Conservation (phyloP, 2,113 vertebrate species). For the Microtus oregoni region DNA sequence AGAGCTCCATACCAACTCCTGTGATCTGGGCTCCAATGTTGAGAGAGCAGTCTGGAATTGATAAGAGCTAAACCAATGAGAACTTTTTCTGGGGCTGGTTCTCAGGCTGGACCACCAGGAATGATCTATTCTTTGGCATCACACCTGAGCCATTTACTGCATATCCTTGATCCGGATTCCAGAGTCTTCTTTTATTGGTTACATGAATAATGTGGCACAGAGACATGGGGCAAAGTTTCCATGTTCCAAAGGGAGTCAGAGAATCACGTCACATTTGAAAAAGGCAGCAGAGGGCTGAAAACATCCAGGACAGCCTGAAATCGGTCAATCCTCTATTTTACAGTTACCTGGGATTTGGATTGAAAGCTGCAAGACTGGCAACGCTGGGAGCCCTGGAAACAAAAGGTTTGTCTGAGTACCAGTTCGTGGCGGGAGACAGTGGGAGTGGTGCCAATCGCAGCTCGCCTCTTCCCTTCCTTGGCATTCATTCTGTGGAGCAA, state of each 20-base stretch:
- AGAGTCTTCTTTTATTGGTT: background rate
- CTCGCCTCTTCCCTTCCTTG: slow-evolving; percentile 8
- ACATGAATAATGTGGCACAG: background rate
- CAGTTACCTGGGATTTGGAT: slow-evolving; percentile 97
- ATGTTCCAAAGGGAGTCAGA: background rate
- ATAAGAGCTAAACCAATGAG: slow-evolving; percentile 1
- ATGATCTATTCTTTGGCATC: slow-evolving; percentile 11
- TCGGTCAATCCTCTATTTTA: slow-evolving; percentile 65
- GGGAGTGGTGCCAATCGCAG: background rate
- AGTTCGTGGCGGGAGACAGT: background rate
- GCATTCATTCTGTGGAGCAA: slow-evolving; percentile 1
- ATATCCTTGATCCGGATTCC: background rate
- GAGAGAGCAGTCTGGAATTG: background rate
- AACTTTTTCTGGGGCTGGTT: slow-evolving; percentile 10
- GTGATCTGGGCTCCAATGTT: slow-evolving; percentile 28
- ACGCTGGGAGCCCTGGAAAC: slow-evolving; percentile 94
- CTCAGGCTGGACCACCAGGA: background rate
- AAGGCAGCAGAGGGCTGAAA: background rate
- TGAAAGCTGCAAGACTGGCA: slow-evolving; percentile 94
- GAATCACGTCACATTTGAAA: slow-evolving; percentile 38
- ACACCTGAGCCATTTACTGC: background rate
- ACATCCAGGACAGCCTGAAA: slow-evolving; percentile 37
- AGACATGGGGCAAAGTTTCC: slow-evolving; percentile 27
- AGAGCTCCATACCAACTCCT: background rate
- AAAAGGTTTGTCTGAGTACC: slow-evolving; percentile 89